Percentiles rank a stretch among this genome's conserved stretches.
Evolutionary conservation across 2,888 invertebrate genomes (phyloP).

Genomic region (Brachyptera risi): DNA sequence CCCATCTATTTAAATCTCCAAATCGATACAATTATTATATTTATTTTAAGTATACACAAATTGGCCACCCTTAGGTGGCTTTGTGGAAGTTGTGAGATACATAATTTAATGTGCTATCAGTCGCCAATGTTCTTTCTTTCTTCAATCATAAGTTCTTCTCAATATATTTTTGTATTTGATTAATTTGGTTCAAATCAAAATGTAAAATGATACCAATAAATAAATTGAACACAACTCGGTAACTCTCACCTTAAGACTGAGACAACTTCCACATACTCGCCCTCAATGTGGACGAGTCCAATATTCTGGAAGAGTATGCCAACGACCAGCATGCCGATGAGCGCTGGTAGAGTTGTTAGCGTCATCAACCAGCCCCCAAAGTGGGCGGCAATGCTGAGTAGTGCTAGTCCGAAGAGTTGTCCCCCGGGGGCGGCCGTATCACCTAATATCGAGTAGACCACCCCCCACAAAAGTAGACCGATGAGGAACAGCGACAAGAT

Average conservation of each 20-base stretch:
- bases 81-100: too few relatives aligned
- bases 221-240: constrained; percentile 18
- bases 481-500: constrained; percentile 67
- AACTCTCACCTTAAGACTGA: constrained; percentile 69
- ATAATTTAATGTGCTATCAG: too few relatives aligned
- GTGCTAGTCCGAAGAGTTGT: constrained; percentile 71
- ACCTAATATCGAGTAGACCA: constrained; percentile 71
- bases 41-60: too few relatives aligned
- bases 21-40: too few relatives aligned
- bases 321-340: constrained; percentile 82
- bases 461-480: constrained; percentile 48
- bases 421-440: constrained; percentile 76
- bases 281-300: constrained; percentile 67
- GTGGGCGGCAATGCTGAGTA: constrained; percentile 70
- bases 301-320: constrained; percentile 73
- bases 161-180: too few relatives aligned
- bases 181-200: too few relatives aligned
- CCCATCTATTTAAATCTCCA: too few relatives aligned
- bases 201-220: neutral
- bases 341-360: constrained; percentile 73
- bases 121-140: too few relatives aligned
- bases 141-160: too few relatives aligned
- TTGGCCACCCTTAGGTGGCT: too few relatives aligned
- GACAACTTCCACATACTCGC: constrained; percentile 60
- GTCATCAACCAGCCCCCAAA: constrained; percentile 80